phyloP scores from a whole-genome alignment of 1,140 invertebrate species.

The Druon quercuslanigerum region DNA sequence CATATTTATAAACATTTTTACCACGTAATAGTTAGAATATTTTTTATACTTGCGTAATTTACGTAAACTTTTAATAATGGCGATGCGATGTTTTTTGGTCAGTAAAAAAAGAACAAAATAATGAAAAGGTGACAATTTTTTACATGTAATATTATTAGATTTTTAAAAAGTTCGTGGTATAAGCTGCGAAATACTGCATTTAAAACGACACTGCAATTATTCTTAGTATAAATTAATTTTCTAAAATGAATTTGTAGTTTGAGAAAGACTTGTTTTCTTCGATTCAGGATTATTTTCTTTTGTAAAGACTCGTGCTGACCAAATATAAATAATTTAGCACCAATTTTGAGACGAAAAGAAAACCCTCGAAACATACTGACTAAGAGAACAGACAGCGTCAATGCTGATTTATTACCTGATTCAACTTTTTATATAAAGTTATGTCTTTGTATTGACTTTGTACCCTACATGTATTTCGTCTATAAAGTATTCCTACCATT shows the following conservation, averaged over 20 bases:
- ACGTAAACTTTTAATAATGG: no score
- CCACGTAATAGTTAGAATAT: background rate
- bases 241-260: slow-evolving; percentile 19
- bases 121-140: no score
- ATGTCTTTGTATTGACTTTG: slow-evolving; percentile 73
- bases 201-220: background rate
- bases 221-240: slow-evolving; percentile 5
- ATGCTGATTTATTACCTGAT: slow-evolving; percentile 33
- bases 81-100: no score
- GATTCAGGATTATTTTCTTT: background rate
- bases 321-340: background rate
- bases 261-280: slow-evolving; percentile 4
- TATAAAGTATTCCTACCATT: slow-evolving; percentile 73
- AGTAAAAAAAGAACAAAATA: no score
- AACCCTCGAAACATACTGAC: no score
- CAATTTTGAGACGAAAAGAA: background rate
- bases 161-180: no score
- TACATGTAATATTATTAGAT: no score
- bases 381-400: background rate
- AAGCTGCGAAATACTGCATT: background rate
- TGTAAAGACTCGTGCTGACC: slow-evolving; percentile 10
- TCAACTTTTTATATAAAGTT: slow-evolving; percentile 71
- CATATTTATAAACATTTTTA: background rate
- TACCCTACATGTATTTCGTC: slow-evolving; percentile 73
- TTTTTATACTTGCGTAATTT: no score